Percentiles rank a stretch among this genome's conserved stretches.
Evolutionary conservation across 2,113 vertebrate species (phyloP).

Genomic region (Motacilla alba): DNA sequence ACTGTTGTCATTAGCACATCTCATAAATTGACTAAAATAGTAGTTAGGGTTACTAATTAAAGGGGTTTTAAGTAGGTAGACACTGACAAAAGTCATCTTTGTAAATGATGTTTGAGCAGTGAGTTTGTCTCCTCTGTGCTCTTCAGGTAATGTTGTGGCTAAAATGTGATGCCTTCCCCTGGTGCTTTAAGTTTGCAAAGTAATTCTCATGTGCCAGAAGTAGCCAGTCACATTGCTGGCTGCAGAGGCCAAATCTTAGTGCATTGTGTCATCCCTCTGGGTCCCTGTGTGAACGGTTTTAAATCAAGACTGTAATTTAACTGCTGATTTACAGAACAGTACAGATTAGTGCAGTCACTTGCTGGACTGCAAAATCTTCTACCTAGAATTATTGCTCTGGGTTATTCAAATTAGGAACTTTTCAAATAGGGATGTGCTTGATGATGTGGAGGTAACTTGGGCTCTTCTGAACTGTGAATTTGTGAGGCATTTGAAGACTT

Average conservation of each 20-base stretch:
- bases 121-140: neutral
- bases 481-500: neutral
- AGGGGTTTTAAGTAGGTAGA: neutral
- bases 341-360: neutral
- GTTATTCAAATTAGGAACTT: neutral
- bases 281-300: neutral
- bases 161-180: neutral
- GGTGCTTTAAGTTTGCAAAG: neutral
- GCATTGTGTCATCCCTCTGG: neutral
- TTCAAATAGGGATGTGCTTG: neutral
- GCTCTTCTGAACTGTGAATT: neutral
- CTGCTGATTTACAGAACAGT: neutral
- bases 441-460: neutral
- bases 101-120: neutral
- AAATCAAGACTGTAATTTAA: neutral
- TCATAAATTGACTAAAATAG: neutral
- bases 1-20: conserved; percentile 52
- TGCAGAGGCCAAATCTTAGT: neutral
- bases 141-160: neutral
- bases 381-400: neutral
- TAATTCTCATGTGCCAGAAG: neutral
- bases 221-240: neutral
- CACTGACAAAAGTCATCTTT: neutral
- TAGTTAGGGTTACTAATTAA: neutral
- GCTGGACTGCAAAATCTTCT: neutral